These are phyloP conservation scores for Sinocyclocheilus rhinocerous DNA, from an alignment of 2,113 vertebrate species.

Conservation along the genomic window DNA sequence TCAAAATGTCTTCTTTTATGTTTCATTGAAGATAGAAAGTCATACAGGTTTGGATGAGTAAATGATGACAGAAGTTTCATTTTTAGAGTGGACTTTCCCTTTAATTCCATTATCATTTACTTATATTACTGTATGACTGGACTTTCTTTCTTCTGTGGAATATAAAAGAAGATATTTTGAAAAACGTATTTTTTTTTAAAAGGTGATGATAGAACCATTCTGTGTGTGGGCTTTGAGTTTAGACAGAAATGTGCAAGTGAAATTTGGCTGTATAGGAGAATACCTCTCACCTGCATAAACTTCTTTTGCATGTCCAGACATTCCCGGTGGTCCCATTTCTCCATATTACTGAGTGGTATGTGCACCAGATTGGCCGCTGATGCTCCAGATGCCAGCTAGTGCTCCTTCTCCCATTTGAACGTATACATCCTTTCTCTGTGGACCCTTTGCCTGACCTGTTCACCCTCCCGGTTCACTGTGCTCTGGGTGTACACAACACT, in stretches of 20 bases:
- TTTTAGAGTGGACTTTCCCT: too few species aligned
- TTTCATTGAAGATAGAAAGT: not conserved
- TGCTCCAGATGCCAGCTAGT: constrained; percentile 33
- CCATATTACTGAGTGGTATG: constrained; percentile 1
- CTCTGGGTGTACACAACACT: constrained; percentile 16
- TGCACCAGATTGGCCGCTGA: constrained; percentile 32
- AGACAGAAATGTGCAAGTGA: not conserved
- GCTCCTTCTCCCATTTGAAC: not conserved
- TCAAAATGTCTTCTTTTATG: not conserved
- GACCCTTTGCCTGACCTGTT: constrained; percentile 11
- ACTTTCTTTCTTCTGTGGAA: too few species aligned
- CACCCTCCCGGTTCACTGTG: constrained; percentile 13
- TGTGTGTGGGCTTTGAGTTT: not conserved
- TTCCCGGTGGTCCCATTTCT: constrained; percentile 35
- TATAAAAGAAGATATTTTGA: too few species aligned
- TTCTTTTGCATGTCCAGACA: not conserved
- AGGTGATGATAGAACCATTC: not conserved
- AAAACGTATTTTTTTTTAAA: not conserved
- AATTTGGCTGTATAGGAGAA: not conserved
- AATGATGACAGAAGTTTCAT: not conserved
- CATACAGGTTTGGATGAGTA: not conserved
- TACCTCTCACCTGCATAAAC: constrained; percentile 9
- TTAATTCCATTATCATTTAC: too few species aligned
- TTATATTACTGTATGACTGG: too few species aligned
- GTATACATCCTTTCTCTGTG: constrained; percentile 13